Conservation (phyloP, 2,888 invertebrate genomes). For the Calephelis perditalis region DNA sequence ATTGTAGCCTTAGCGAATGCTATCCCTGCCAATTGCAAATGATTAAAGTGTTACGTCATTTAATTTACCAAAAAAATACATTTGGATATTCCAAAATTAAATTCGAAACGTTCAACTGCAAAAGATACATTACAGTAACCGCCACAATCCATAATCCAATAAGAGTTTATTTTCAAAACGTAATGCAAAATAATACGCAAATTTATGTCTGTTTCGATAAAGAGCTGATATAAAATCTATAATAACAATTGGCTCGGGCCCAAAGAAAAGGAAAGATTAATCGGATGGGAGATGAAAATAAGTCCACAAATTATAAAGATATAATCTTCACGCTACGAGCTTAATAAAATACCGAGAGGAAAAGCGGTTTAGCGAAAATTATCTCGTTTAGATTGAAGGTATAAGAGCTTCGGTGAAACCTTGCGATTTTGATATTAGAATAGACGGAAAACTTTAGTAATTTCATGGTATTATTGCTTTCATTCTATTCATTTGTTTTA, state of each 20-base stretch:
- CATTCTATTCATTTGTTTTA: too few species aligned
- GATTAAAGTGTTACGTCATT: too few species aligned
- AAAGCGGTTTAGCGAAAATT: slow-evolving; percentile 17
- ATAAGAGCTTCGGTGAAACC: slow-evolving; percentile 4
- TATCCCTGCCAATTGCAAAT: too few species aligned
- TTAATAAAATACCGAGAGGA: slow-evolving; percentile 15
- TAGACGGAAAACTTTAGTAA: too few species aligned
- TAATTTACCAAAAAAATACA: too few species aligned
- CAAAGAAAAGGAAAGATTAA: slow-evolving; percentile 43
- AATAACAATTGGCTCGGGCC: slow-evolving; percentile 38
- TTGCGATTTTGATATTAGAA: background rate
- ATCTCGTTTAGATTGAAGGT: slow-evolving; percentile 11
- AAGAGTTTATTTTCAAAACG: background rate
- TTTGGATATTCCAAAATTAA: too few species aligned
- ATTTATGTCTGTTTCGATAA: slow-evolving; percentile 22
- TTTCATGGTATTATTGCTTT: too few species aligned
- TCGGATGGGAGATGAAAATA: slow-evolving; percentile 44
- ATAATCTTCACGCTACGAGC: slow-evolving; percentile 38
- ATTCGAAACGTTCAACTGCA: too few species aligned
- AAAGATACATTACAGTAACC: background rate
- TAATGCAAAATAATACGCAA: slow-evolving; percentile 9
- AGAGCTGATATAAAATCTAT: slow-evolving; percentile 36
- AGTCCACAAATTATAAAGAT: slow-evolving; percentile 54
- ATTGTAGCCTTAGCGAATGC: too few species aligned
- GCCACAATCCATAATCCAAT: background rate